A percentile compares a stretch with the other conserved stretches of the same genome.
These are phyloP conservation scores for Cheilosia vulpina DNA, from an alignment of 2,888 invertebrate species.

Conservation along the genomic window DNA sequence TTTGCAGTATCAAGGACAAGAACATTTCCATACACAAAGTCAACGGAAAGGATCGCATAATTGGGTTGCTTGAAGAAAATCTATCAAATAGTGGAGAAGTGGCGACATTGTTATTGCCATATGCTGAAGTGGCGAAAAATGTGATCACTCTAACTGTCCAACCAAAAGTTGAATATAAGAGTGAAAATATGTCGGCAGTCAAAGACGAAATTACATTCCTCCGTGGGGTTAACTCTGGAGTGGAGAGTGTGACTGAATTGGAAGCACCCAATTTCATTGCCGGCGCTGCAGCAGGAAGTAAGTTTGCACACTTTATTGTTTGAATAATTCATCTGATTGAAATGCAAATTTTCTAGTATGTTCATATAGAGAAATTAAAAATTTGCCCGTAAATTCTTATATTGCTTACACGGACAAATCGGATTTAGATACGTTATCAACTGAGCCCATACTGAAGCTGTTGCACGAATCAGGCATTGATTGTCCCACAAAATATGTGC, in stretches of 20 bases:
- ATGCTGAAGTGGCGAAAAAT: conserved; percentile 78
- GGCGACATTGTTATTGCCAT: conserved; percentile 79
- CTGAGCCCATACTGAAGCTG: conserved; percentile 80
- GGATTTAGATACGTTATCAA: conserved; percentile 79
- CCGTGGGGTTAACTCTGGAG: conserved; percentile 78
- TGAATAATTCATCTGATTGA: neutral
- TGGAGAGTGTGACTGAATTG: conserved; percentile 76
- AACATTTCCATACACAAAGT: conserved; percentile 65
- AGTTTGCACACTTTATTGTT: conserved; percentile 37
- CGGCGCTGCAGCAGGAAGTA: conserved; percentile 82
- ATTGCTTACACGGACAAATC: conserved; percentile 81
- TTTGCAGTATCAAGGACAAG: conserved; percentile 78
- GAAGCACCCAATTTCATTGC: conserved; percentile 82
- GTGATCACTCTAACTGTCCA: conserved; percentile 81
- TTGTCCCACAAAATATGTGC: conserved; percentile 78
- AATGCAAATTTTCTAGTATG: conserved; percentile 78
- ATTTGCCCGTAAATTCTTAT: conserved; percentile 78
- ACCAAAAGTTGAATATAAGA: conserved; percentile 81
- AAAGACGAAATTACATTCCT: conserved; percentile 80
- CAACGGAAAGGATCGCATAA: conserved; percentile 60
- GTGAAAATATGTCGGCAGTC: conserved; percentile 79
- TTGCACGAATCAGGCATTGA: conserved; percentile 78
- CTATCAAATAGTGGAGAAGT: conserved; percentile 80
- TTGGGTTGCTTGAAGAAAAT: conserved; percentile 81
- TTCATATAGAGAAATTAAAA: conserved; percentile 79